Evolutionary conservation across 2,797 vertebrate genomes (phyloP).

Genomic region (Mus minutoides): DNA sequence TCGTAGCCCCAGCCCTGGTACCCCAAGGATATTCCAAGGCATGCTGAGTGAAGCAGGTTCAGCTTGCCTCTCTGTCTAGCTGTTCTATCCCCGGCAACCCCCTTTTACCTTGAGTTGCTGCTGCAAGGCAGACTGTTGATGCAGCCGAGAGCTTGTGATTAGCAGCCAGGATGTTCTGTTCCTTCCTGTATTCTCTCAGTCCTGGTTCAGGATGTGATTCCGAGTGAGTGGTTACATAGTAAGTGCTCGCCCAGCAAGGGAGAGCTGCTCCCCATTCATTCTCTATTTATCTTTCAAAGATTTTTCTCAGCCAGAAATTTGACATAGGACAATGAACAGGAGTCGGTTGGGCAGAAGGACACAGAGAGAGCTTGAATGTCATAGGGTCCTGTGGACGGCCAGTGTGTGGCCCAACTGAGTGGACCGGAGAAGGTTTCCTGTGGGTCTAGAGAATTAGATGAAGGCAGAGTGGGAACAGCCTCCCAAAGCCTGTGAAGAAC

Average conservation of each 20-base stretch:
- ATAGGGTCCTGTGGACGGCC: not conserved
- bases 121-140: not conserved
- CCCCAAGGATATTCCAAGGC: not conserved
- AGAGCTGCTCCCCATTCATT: not conserved
- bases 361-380: not conserved
- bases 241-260: constrained; percentile 10
- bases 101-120: not conserved
- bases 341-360: constrained; percentile 23
- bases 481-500: not conserved
- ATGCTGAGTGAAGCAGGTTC: not conserved
- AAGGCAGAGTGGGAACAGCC: not conserved
- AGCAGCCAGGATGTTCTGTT: not conserved
- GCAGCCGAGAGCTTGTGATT: not conserved
- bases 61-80: not conserved
- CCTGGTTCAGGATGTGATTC: not conserved
- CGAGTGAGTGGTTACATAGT: not conserved
- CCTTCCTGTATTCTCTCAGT: constrained; percentile 11
- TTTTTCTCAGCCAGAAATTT: not conserved
- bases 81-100: not conserved
- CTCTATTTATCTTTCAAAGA: not conserved
- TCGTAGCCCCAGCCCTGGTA: not conserved
- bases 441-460: not conserved
- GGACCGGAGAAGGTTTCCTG: not conserved
- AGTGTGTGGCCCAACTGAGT: not conserved
- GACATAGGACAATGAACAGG: not conserved